Base-by-base conservation (phyloP, 1,140 invertebrate species). In the Andrena cerasifolii region DNA sequence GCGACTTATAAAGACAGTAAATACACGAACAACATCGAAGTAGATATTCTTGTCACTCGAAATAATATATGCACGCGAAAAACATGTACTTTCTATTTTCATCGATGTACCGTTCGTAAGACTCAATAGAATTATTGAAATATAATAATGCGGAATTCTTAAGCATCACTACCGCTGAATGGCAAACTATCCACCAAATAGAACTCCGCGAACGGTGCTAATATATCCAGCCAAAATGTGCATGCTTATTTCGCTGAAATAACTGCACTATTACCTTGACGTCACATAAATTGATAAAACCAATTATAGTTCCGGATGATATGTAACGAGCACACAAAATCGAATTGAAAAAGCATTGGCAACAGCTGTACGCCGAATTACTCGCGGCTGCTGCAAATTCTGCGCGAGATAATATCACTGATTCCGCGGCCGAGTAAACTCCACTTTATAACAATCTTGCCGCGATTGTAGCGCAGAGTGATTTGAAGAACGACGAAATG, bases 221-320 rank as follows among this genome's bases (percentile, higher is more conserved):
- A 24, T 40, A 40, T 33, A n/a, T 24, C n/a, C n/a, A n/a, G n/a
- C n/a, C 31, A 45, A 18, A 12, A 16, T n/a, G n/a, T n/a, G n/a
- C n/a, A n/a, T 6, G 14, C 10, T 43, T 43, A 43, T 24, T 43
- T 65, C 18, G 8, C 5, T 65, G 12, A 45, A 67, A 56, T 47
- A 10, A 31, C 6, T 18, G 21, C 33, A 43, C 18, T 18, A 14
- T 56, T 45, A 75, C 12, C 21, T 67, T n/a, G 40, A 75, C 63
- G 49, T 67, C 73, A 36, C 43, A 40, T 36, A 47, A 75, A 67
- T n/a, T 67, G 51, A 67, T 67, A 67, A 56, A 75, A 75, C 49
- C 51, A 75, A 58, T 58, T 66, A 75, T 67, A 58, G 40, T 75
- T 26, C 26, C 14, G 21, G 40, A 77, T 70, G 66, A 70, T 18